Evolutionary conservation across 2,113 vertebrate species (phyloP).

Genomic region (Nestor notabilis): DNA sequence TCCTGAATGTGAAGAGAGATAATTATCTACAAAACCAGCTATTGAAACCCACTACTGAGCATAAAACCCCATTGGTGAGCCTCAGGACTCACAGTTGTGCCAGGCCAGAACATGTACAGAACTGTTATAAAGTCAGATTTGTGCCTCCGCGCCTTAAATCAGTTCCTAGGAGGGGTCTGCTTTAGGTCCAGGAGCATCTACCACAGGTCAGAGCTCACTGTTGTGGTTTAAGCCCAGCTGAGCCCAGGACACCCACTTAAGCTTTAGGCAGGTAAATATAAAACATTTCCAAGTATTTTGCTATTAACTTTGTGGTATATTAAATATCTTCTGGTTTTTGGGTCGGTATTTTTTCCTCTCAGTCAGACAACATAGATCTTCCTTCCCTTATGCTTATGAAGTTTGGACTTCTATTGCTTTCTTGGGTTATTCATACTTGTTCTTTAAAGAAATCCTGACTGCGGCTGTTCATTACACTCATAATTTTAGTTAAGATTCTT

Average conservation of each 20-base stretch:
- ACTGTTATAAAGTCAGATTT: background rate
- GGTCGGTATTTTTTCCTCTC: background rate
- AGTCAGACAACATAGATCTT: background rate
- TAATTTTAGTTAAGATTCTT: background rate
- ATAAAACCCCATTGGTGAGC: background rate
- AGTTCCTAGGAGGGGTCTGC: background rate
- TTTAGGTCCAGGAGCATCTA: background rate
- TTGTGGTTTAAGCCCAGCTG: too few relatives aligned
- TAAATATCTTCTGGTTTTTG: background rate
- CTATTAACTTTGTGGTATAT: background rate
- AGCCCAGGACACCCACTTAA: background rate
- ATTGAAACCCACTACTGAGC: background rate
- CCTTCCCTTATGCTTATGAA: background rate
- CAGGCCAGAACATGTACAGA: background rate
- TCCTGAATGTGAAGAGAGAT: background rate
- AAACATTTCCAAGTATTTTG: background rate
- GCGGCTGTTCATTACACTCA: background rate
- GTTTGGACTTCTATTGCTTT: background rate
- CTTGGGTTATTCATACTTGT: background rate
- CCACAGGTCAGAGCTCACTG: background rate
- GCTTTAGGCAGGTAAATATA: background rate
- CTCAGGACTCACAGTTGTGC: background rate
- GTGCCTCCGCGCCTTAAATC: background rate
- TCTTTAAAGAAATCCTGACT: background rate
- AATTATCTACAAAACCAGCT: background rate